Conservation (phyloP, 2,113 vertebrate species). For the Mesocricetus auratus region DNA sequence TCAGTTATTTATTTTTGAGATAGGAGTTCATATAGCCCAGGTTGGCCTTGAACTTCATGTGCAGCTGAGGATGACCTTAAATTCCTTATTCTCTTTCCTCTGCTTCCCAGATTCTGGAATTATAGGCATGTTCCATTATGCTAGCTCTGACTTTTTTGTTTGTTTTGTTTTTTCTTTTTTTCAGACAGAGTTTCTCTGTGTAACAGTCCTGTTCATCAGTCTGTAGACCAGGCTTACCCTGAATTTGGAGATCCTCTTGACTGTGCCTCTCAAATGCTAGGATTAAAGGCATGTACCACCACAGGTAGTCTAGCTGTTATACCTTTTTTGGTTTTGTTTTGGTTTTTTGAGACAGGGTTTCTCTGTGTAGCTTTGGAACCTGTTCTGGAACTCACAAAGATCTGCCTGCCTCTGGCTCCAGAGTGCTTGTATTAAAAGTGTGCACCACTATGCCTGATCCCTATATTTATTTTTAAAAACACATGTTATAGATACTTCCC, state of each 20-base stretch:
- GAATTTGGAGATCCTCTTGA: neutral
- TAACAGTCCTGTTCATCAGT: neutral
- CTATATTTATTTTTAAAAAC: neutral
- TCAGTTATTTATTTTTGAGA: neutral
- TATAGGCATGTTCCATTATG: neutral
- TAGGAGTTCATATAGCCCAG: neutral
- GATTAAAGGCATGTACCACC: neutral
- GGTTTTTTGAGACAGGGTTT: neutral
- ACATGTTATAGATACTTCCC: constrained; percentile 30
- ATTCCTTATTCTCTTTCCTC: neutral
- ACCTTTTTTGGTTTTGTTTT: neutral
- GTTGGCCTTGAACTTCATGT: neutral
- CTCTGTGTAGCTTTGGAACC: neutral
- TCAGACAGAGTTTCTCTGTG: neutral
- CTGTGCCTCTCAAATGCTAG: neutral
- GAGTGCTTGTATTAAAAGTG: neutral
- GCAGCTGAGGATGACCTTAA: neutral
- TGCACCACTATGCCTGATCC: neutral
- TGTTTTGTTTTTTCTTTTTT: neutral
- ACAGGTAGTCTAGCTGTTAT: neutral
- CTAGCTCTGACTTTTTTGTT: neutral
- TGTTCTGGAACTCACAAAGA: neutral
- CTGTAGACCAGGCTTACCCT: neutral
- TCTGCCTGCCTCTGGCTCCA: neutral
- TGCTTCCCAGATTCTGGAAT: neutral